Evolutionary conservation across 2,797 vertebrate species (phyloP), one percentile per base, ranked within the genome.

Genomic region (Megalops cyprinoides): DNA sequence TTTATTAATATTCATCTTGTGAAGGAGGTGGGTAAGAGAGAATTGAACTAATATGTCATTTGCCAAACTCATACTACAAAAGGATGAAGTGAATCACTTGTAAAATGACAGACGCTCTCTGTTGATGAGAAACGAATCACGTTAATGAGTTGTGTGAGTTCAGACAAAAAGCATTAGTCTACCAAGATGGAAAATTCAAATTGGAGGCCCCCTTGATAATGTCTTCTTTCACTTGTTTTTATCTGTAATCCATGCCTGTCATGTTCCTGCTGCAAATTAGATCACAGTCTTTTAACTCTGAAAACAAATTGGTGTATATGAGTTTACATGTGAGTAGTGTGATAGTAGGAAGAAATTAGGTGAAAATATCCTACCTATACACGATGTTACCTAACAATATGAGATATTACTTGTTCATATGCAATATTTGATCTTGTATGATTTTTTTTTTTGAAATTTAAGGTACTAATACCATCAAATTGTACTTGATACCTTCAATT

Each of bases 41-140:
- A 67, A 83, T 73, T 56, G 15, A 81, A 86, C 56, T 81, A 81
- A 82, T 86, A 79, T 82, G 82, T 81, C 60, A 84, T 84, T 83
- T 83, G 77, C 78, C 69, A 79, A 83, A 81, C 74, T 82, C 76
- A 80, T 83, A 82, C 75, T 55, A 46, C 53, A 76, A 79, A 77
- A 67, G 7, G 48, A 65, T 73, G 58, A 78, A 84, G 84, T 85
- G 67, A 81, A 84, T 82, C n/a, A 10, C 78, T 60, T 44, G 58
- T 79, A 82, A 87, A 84, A 83, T 85, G 78, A 79, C 75, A 78
- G 84, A 81, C 44, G 49, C 82, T 82, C 58, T 79, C 49, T n/a
- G 71, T 44, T 81, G 85, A 84, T 78, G 79, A 81, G 55, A 37
- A 82, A 79, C 53, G 69, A 79, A 78, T 84, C 74, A 71, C 25